Percentiles rank a stretch among this genome's conserved stretches.
Evolutionary conservation across 2,797 vertebrate species (phyloP).

Genomic region (Buceros bicornis): DNA sequence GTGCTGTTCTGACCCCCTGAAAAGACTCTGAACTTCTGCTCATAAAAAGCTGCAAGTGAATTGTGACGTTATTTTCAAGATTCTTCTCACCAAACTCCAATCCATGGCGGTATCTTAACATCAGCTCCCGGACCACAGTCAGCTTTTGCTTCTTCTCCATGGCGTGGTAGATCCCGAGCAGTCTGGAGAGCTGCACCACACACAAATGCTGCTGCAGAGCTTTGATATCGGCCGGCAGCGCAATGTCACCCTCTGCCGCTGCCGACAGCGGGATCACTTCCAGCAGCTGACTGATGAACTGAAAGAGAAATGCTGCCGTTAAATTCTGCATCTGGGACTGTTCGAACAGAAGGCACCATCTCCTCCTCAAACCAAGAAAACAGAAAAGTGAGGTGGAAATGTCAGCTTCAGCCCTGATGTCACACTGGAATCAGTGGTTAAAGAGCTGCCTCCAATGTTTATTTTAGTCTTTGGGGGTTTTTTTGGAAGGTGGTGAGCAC

Average conservation of each 20-base stretch:
- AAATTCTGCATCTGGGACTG: neutral
- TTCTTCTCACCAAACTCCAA: slow-evolving; percentile 90
- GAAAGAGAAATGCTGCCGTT: neutral
- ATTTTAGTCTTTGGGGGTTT: neutral
- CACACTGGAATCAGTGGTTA: neutral
- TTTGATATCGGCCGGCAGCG: slow-evolving; percentile 88
- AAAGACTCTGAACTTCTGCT: neutral
- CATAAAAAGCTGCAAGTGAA: neutral
- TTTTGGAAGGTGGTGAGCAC: neutral
- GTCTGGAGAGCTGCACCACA: slow-evolving; percentile 89
- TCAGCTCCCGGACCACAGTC: slow-evolving; percentile 86
- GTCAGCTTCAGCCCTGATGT: neutral
- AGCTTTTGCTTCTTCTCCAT: slow-evolving; percentile 87
- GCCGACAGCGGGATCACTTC: slow-evolving; percentile 86
- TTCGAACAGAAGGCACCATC: rapidly evolving
- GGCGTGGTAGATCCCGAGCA: slow-evolving; percentile 89
- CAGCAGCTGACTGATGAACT: slow-evolving; percentile 92
- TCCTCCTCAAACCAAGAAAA: neutral
- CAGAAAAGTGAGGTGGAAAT: neutral
- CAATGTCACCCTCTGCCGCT: slow-evolving; percentile 79
- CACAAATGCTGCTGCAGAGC: slow-evolving; percentile 93
- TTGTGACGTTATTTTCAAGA: neutral
- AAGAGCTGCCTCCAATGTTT: neutral
- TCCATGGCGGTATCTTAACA: slow-evolving; percentile 91
- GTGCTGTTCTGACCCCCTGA: neutral